Evolutionary conservation across 37 sponge, comb jelly and placozoan species (phyloP).

Genomic region (Hormiphora californensis): DNA sequence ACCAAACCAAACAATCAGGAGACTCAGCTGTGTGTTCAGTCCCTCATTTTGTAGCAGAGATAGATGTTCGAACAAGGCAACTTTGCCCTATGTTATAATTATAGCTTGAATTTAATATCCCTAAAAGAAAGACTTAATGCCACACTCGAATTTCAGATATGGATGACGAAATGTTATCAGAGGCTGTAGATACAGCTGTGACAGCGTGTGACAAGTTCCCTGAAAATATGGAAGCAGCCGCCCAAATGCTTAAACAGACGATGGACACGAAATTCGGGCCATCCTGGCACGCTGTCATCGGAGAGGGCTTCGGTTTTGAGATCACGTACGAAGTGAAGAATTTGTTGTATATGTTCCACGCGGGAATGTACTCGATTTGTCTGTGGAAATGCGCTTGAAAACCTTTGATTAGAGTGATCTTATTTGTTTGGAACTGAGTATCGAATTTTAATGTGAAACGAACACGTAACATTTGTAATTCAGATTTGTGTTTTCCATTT

Average conservation of each 20-base stretch:
- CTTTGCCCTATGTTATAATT: too few species aligned
- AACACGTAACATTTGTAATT: too few species aligned
- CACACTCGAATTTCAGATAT: slow-evolving; percentile 71
- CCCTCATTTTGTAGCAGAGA: too few species aligned
- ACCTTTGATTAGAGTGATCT: too few species aligned
- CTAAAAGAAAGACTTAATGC: too few species aligned
- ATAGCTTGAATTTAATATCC: too few species aligned
- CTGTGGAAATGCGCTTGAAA: slow-evolving; percentile 84
- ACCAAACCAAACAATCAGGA: too few species aligned
- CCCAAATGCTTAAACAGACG: slow-evolving; percentile 66
- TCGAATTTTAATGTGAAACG: too few species aligned
- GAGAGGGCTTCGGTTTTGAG: slow-evolving; percentile 93
- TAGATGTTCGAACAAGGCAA: too few species aligned
- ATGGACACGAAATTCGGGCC: slow-evolving; percentile 99
- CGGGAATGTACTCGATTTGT: slow-evolving; percentile 80
- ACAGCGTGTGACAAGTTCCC: slow-evolving; percentile 96
- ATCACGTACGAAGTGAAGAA: slow-evolving; percentile 87
- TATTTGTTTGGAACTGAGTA: too few species aligned
- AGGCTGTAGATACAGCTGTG: slow-evolving; percentile 97
- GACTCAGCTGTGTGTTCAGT: too few species aligned
- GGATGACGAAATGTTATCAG: slow-evolving; percentile 94
- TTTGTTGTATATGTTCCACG: slow-evolving; percentile 94
- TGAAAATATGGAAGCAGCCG: slow-evolving; percentile 72
- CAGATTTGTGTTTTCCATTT: too few species aligned
- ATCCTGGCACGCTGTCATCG: slow-evolving; percentile 95